Evolutionary conservation across 2,113 vertebrate species (phyloP).

Genomic region (Pongo pygmaeus): DNA sequence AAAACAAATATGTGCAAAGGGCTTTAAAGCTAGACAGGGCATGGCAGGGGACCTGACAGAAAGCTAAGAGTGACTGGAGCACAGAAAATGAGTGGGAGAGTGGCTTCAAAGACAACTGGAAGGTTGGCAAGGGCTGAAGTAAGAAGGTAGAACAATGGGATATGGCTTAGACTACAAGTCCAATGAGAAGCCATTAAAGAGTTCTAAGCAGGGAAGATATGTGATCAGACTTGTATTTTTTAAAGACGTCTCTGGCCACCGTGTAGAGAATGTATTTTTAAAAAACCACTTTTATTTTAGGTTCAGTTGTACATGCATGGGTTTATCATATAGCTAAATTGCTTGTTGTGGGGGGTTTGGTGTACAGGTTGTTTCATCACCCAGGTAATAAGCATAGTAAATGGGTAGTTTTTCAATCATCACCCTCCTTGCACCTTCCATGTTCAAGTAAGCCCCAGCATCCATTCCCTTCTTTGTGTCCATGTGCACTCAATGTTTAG

Average conservation of each 20-base stretch:
- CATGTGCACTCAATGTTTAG: too few relatives aligned
- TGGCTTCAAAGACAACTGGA: not conserved
- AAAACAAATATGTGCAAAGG: not conserved
- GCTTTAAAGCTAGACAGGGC: not conserved
- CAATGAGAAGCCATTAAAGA: not conserved
- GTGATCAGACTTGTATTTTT: not conserved
- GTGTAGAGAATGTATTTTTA: not conserved
- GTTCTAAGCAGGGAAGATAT: not conserved
- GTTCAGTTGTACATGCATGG: too few relatives aligned
- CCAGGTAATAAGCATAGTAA: too few relatives aligned
- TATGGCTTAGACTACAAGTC: not conserved
- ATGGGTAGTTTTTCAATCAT: too few relatives aligned
- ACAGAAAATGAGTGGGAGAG: not conserved
- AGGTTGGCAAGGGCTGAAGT: not conserved
- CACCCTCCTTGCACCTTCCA: too few relatives aligned
- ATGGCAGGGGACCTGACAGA: not conserved
- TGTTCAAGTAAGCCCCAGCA: too few relatives aligned
- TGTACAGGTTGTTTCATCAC: too few relatives aligned
- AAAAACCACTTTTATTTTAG: not conserved
- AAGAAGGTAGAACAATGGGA: fast-evolving
- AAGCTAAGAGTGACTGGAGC: not conserved
- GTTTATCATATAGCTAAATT: not conserved
- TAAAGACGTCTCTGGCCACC: not conserved
- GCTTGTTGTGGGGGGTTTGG: too few relatives aligned
- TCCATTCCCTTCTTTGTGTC: too few relatives aligned